Conservation (phyloP, 2,113 vertebrate species). For the Nesogale talazaci region DNA sequence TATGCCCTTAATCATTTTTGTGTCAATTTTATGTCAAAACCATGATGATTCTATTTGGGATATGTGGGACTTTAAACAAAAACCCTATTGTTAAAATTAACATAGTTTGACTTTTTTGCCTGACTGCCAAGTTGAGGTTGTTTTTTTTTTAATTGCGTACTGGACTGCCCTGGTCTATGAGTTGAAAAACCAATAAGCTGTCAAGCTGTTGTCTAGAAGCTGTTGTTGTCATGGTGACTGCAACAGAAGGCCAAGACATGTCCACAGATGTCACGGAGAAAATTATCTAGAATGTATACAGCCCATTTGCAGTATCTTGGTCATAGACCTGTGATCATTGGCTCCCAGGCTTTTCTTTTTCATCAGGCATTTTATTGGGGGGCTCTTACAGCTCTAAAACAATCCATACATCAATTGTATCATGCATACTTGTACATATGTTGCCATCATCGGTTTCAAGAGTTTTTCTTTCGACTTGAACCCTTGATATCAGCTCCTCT, state of each 20-base stretch:
- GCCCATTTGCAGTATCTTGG: not conserved
- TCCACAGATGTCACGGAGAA: slow-evolving; percentile 4
- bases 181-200: slow-evolving; percentile 41
- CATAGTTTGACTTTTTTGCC: not conserved
- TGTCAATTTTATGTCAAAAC: not conserved
- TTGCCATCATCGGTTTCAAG: no score
- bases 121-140: not conserved
- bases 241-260: not conserved
- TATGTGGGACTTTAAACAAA: not conserved
- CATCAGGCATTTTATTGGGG: no score
- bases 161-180: not conserved
- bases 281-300: not conserved
- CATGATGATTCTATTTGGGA: not conserved
- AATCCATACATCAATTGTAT: no score
- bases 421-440: no score
- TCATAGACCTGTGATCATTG: not conserved
- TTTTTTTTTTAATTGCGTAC: slow-evolving; percentile 25
- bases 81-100: slow-evolving; percentile 4
- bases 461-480: no score
- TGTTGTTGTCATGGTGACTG: slow-evolving; percentile 4
- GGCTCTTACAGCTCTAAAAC: no score
- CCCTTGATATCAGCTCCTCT: no score
- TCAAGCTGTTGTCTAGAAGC: not conserved
- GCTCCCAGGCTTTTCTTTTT: not conserved
- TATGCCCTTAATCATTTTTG: slow-evolving; percentile 15